Evolutionary conservation across 2,797 vertebrate genomes (phyloP), one percentile per base, ranked within the genome.

Genomic region (Mionectes olivaceus): DNA sequence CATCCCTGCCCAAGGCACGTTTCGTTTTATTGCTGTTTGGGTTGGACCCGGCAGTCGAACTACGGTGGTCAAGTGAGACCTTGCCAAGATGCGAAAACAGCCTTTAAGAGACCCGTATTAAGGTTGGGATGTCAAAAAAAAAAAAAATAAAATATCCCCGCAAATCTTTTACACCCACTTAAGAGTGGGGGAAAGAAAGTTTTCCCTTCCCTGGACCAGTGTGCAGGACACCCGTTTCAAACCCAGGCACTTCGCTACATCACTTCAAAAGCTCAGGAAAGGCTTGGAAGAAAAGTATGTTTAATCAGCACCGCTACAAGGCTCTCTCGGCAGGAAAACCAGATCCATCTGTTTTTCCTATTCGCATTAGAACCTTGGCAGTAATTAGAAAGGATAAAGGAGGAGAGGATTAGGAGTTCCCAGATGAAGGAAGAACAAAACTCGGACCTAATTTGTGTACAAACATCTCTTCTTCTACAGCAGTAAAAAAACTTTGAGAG

Each of bases 111-210:
- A 59, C 27, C 23, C 61, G 1, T 6, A 8, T 7, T 17, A 50
- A 41, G 21, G 15, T 5, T 15, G 14, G 10, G 19, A 16, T 69
- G 17, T 15, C 32, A 19, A 21, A 50, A 69, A 37, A 37, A 37
- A 37, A 37, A 37, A 37, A 37, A 83, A 81, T 23, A 37, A 37
- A 37, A 37, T 81, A 81, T 23, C 10, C 11, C 18, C 49, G 13
- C 22, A 9, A 76, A n/a, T 73, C 32, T 55, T 76, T 47, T 37
- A 28, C 11, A 37, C 10, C 3, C 25, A 3, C 9, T 23, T 44
- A 27, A 43, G 17, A 13, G 2, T 6, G 4, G 2, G 3, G 4
- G 3, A 3, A 6, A 1, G 7, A 11, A 27, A 50, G 52, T 37
- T 68, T 24, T 41, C 33, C 10, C 21, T 63, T 59, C 23, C 28